phyloP scores from a whole-genome alignment of 1,140 invertebrate species.

The Monochamus saltuarius region DNA sequence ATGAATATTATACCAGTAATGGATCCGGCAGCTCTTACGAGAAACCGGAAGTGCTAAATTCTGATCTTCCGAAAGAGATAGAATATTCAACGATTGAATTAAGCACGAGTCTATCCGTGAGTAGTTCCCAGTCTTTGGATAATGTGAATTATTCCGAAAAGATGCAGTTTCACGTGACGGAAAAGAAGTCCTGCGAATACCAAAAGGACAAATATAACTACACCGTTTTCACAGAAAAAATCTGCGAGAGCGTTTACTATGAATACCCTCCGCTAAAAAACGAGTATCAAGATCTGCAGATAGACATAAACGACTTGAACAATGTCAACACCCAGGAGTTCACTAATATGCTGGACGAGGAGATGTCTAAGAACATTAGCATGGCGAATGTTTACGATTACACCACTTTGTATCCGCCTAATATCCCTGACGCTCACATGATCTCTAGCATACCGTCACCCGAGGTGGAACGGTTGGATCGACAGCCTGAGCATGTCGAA shows the following conservation, averaged over 20 bases:
- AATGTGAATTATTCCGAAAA: constrained; percentile 28
- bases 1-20: constrained; percentile 26
- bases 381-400: constrained; percentile 47
- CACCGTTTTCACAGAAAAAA: constrained; percentile 44
- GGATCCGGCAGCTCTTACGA: constrained; percentile 25
- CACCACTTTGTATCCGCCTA: constrained; percentile 41
- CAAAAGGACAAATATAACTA: constrained; percentile 42
- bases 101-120: constrained; percentile 32
- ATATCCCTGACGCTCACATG: constrained; percentile 32
- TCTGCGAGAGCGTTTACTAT: constrained; percentile 48
- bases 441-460: constrained; percentile 46
- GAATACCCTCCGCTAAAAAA: constrained; percentile 43
- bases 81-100: constrained; percentile 46
- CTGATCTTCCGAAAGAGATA: constrained; percentile 47
- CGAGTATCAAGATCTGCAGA: constrained; percentile 47
- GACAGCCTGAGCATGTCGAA: constrained; percentile 56
- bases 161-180: constrained; percentile 39
- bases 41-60: constrained; percentile 27
- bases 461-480: constrained; percentile 53
- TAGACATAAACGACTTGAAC: constrained; percentile 46
- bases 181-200: constrained; percentile 40
- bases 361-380: constrained; percentile 45
- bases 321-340: constrained; percentile 50
- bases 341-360: constrained; percentile 49
- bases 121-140: constrained; percentile 12